Base-by-base conservation (phyloP, 2,113 vertebrate genomes). In the Leptobrachium ailaonicum region DNA sequence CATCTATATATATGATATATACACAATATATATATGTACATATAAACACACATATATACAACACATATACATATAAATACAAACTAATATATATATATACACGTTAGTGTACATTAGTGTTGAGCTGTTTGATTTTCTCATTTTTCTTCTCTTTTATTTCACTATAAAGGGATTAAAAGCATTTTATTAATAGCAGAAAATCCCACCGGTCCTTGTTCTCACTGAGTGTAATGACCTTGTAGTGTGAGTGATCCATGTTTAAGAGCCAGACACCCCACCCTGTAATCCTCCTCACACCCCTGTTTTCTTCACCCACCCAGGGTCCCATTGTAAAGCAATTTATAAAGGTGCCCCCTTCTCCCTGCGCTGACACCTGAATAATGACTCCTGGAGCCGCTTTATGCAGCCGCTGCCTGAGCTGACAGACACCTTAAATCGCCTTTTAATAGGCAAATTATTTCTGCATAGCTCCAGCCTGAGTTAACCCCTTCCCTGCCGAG, bases 291-390 rank as follows among this genome's bases (percentile, higher is more conserved):
- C 76, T 53, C 53, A 6, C 64, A 10, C 53, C 50, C 7, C 76
- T 32, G 20, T 54, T 63, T 14, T 3, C n/a, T 11, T 1, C 12
- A 40, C 20, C 68, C 54, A 32, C 2, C 9, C 8, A 53, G 0
- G 45, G 43, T 8, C 56, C 50, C 41, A 73, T 67, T 58, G n/a
- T 45, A 40, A n/a, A 66, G 20, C n/a, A 40, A 80, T 73, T 73
- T 58, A 68, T 73, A 73, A 67, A 20, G 3, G 45, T n/a, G 43
- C 53, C 72, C 41, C 71, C 71, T 60, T 58, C 11, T 66, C 20
- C 20, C n/a, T n/a, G 41, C 32, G 13, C 69, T 80, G 77, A 80
- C 78, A 73, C 40, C 6, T 67, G 60, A 80, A 80, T 67, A 80
- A 80, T 80, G 45, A 54, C 60, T 76, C 13, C 2, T n/a, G 41